Evolutionary conservation across 2,888 invertebrate species (phyloP), one percentile per base, ranked within the genome.

Genomic region (Pyrrhosoma nymphula): DNA sequence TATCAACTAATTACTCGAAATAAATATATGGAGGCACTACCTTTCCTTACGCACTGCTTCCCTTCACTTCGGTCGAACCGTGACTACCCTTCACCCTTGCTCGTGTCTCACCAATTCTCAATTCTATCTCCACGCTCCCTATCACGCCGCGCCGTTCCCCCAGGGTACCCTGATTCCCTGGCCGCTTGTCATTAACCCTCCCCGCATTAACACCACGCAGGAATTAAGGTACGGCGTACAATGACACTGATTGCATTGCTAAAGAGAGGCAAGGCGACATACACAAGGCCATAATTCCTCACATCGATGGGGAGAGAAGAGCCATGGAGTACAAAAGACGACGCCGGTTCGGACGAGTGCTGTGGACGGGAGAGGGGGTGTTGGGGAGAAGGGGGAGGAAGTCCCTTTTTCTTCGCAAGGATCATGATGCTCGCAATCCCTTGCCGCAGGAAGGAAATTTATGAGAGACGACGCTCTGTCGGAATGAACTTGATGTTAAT

Each of bases 241-340:
- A 82, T 35, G 82, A 35, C 82, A 82, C 82, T 82, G 82, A 82
- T 82, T 82, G 82, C 82, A 82, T 82, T 35, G 82, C 82, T 35
- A 82, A 82, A 35, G 82, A 82, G 82, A 82, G 82, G n/a, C 35
- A 35, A 82, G 82, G 82, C 16, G 82, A 16, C 82, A 82, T 35
- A 82, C 82, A 35, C 23, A 20, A 82, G 69, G 35, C 82, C 82
- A 82, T 82, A 16, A 82, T 35, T 82, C 82, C 82, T 82, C 35
- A 14, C 35, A 82, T 82, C 35, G 82, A 82, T 82, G 82, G 16
- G 3, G 18, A 35, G 12, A 14, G 30, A 35, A 14, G 35, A 69
- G 6, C 23, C 69, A 47, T 26, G n/a, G n/a, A 82, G 82, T 4
- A 82, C 82, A 35, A 82, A 82, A 82, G 82, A 82, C 30, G 82